Evolutionary conservation across 1,140 invertebrate genomes (phyloP).

Genomic region (Ooceraea biroi): DNA sequence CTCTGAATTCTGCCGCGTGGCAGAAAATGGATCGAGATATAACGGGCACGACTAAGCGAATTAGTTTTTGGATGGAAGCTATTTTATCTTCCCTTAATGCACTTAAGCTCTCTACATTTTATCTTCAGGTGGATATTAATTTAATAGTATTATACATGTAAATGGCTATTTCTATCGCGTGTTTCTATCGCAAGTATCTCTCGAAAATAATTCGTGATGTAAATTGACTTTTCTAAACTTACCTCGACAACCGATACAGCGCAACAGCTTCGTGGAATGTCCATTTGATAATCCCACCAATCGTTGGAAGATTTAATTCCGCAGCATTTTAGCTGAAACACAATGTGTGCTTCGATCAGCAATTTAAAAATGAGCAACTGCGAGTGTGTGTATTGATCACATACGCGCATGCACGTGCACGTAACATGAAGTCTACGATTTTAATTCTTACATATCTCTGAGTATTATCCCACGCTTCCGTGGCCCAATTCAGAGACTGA

Average conservation of each 20-base stretch:
- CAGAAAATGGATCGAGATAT: constrained; percentile 31
- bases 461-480: constrained; percentile 78
- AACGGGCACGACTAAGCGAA: constrained; percentile 16
- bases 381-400: too few relatives aligned
- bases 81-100: neutral
- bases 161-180: too few relatives aligned
- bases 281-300: constrained; percentile 69
- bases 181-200: too few relatives aligned
- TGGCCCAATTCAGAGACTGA: constrained; percentile 64
- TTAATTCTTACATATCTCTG: constrained; percentile 74
- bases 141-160: neutral
- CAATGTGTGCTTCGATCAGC: neutral
- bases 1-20: constrained; percentile 16
- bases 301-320: constrained; percentile 75
- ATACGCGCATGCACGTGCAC: too few relatives aligned
- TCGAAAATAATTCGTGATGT: too few relatives aligned
- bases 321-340: constrained; percentile 74
- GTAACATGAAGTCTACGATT: too few relatives aligned
- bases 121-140: neutral
- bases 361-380: too few relatives aligned
- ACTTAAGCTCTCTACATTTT: neutral
- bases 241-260: constrained; percentile 63
- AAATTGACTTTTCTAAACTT: constrained; percentile 19
- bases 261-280: constrained; percentile 78
- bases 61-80: constrained; percentile 17